phyloP scores from a whole-genome alignment of 2,113 vertebrate genomes.

The Carassius gibelio region DNA sequence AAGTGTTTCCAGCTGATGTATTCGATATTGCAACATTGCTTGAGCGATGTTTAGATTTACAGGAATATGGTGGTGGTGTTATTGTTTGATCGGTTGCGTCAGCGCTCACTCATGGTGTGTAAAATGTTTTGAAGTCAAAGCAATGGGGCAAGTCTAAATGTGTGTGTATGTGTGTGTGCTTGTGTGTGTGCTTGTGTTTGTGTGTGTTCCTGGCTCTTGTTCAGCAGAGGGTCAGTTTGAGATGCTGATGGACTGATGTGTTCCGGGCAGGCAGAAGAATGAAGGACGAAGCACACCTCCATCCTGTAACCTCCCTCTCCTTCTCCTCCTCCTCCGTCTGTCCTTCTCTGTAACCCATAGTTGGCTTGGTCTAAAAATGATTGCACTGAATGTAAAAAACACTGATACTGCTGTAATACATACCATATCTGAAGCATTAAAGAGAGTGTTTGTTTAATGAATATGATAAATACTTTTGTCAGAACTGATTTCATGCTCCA shows the following conservation, averaged over 20 bases:
- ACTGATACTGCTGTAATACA: neutral
- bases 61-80: constrained; percentile 21
- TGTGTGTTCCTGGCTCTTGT: constrained; percentile 60
- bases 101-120: constrained; percentile 20
- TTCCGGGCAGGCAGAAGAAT: constrained; percentile 71
- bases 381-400: constrained; percentile 37
- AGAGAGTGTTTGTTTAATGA: constrained; percentile 8
- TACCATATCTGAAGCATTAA: constrained; percentile 7
- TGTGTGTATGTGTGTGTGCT: constrained; percentile 10
- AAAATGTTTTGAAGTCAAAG: constrained; percentile 50
- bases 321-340: neutral
- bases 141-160: constrained; percentile 50
- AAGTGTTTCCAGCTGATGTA: constrained; percentile 9
- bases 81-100: constrained; percentile 11
- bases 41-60: constrained; percentile 13
- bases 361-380: constrained; percentile 50
- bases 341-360: constrained; percentile 61
- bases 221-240: constrained; percentile 51
- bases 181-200: neutral
- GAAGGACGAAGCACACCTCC: constrained; percentile 62
- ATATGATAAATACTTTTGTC: constrained; percentile 14
- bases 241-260: constrained; percentile 75
- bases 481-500: constrained; percentile 15
- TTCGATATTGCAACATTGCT: neutral
- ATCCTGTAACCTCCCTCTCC: constrained; percentile 65